Base-by-base conservation (phyloP, 2,113 vertebrate species). In the Chaetops frenatus region DNA sequence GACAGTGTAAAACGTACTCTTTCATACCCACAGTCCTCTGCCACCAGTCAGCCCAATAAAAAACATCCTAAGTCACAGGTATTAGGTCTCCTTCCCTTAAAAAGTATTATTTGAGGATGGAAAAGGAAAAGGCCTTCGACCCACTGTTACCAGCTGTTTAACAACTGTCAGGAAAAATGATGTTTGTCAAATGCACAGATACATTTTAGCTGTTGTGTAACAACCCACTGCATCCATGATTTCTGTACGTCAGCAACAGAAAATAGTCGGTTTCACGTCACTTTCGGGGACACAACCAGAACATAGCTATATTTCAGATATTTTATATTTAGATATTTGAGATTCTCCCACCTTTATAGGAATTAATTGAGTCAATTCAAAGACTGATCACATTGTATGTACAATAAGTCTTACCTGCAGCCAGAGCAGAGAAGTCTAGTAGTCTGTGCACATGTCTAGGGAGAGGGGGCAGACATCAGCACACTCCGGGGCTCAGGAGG, bases 391-490 rank as follows among this genome's bases (percentile, higher is more conserved):
- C 25, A 16, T 11, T 50, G 12, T 48, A 23, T 15, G 36, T 47
- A 38, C 13, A 31, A 25, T 15, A 45, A 62, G 58, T 62, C 88
- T 96, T 94, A 97, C 97, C 96, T 96, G 81, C 92, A 96, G 94
- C 69, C 69, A 88, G 79, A 95, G 86, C 91, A 86, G 74, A 89
- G 72, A 88, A 81, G 77, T 91, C 65, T 97, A 97, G 90, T 86
- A 96, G 93, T 65, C 72, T 94, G 61, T 58, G 71, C 65, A 82
- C 95, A 95, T 95, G 69, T 92, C 82, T 73, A 88, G 53, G 31
- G 73, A 81, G 56, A 42, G 20, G 74, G 77, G 78, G 73, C 61
- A 69, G 74, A 81, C 72, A 81, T 56, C 81, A 76, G n/a, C 44
- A 79, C 77, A 9, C 72, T 35, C 62, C 1, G 60, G 76, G 65